A percentile compares a stretch with the other conserved stretches of the same genome.
Evolutionary conservation across 2,888 invertebrate genomes (phyloP).

Genomic region (Fissipunctia ypsillon): DNA sequence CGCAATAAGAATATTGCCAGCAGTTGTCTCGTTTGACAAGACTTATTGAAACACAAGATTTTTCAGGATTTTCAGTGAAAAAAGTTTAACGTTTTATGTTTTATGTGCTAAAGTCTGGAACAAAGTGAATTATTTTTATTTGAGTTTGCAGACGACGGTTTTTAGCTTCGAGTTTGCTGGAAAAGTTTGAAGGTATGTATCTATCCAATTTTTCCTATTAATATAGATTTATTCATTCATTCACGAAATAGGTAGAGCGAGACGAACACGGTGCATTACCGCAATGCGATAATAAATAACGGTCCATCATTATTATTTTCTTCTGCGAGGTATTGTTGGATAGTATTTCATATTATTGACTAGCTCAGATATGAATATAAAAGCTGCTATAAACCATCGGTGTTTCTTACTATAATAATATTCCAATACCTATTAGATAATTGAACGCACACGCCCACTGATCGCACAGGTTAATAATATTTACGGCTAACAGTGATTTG

Average conservation of each 20-base stretch:
- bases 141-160: constrained; percentile 34
- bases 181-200: not conserved
- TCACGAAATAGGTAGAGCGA: not conserved
- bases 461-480: not conserved
- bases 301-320: not conserved
- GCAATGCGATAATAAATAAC: constrained; percentile 13
- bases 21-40: constrained; percentile 60
- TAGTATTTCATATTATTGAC: constrained; percentile 10
- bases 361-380: constrained; percentile 20
- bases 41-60: constrained; percentile 62
- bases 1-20: constrained; percentile 60
- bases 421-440: not conserved
- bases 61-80: constrained; percentile 45
- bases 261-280: constrained; percentile 10
- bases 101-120: constrained; percentile 59
- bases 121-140: constrained; percentile 60
- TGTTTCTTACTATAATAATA: not conserved
- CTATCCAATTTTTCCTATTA: not conserved
- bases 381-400: constrained; percentile 12
- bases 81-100: constrained; percentile 55
- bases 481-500: not conserved
- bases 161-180: constrained; percentile 23
- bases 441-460: not conserved
- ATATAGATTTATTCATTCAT: constrained; percentile 14
- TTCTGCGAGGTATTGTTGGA: not conserved